phyloP scores from a whole-genome alignment of 2,113 vertebrate genomes.

The Cardinalis cardinalis region DNA sequence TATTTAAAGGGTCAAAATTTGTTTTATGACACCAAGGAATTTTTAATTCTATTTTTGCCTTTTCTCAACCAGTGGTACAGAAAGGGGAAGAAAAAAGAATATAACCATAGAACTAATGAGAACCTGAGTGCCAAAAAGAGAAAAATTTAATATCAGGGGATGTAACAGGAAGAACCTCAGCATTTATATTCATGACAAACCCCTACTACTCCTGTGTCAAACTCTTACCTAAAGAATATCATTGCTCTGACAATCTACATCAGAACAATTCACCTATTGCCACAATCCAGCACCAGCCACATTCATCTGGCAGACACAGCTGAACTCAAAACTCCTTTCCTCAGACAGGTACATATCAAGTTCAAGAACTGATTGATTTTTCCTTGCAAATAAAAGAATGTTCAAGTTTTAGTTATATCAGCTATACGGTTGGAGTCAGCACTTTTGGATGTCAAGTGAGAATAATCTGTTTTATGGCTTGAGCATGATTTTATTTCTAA shows the following conservation, averaged over 20 bases:
- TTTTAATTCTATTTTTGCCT: not conserved
- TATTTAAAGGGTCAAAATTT: not conserved
- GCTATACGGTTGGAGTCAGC: not conserved
- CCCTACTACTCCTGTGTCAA: not conserved
- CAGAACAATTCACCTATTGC: not conserved
- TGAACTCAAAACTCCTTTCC: not conserved
- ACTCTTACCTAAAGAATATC: not conserved
- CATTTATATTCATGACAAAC: not conserved
- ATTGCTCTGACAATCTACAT: not conserved
- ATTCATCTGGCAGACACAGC: not conserved
- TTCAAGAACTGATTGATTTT: not conserved
- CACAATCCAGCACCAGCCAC: not conserved
- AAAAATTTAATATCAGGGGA: not conserved
- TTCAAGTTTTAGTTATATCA: not conserved
- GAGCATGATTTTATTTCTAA: not conserved
- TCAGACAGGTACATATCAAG: not conserved
- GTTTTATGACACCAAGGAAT: not conserved
- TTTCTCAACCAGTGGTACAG: not conserved
- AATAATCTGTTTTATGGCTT: not conserved
- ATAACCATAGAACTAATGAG: not conserved
- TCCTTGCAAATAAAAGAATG: not conserved
- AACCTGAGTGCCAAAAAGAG: not conserved
- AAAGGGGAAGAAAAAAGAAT: not conserved
- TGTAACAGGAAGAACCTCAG: not conserved
- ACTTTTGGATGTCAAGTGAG: not conserved